phyloP scores from a whole-genome alignment of 2,888 invertebrate genomes.

The Sericinus montela region DNA sequence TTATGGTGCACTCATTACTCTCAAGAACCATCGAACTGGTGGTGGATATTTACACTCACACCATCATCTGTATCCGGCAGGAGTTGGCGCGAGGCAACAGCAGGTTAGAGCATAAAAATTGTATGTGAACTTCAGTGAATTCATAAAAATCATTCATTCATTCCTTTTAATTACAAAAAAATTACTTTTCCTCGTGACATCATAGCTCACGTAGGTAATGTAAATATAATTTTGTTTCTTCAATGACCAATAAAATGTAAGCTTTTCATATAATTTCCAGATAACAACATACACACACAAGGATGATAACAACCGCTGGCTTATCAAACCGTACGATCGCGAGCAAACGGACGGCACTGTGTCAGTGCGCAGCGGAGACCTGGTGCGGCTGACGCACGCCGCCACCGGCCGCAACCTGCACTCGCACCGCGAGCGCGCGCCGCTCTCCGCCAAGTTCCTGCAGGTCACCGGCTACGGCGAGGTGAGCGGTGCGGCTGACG shows the following conservation, averaged over 20 bases:
- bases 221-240: too few relatives aligned
- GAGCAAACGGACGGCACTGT: conserved; percentile 42
- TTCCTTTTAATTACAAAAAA: too few relatives aligned
- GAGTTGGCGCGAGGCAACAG: conserved; percentile 93
- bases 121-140: too few relatives aligned
- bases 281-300: conserved; percentile 98
- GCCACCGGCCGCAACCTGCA: conserved; percentile 93
- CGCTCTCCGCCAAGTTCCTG: conserved; percentile 92
- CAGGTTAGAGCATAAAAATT: conserved; percentile 80
- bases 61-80: conserved; percentile 95
- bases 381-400: conserved; percentile 91
- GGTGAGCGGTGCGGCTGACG: conserved; percentile 61
- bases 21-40: conserved; percentile 96
- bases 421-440: conserved; percentile 93
- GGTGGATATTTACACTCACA: conserved; percentile 98
- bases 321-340: conserved; percentile 86
- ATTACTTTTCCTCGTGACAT: too few relatives aligned
- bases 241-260: too few relatives aligned
- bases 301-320: conserved; percentile 96
- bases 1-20: conserved; percentile 91
- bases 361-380: conserved; percentile 90
- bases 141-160: too few relatives aligned
- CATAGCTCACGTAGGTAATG: too few relatives aligned
- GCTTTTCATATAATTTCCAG: conserved; percentile 57
- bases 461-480: conserved; percentile 97